Base-by-base conservation (phyloP, 2,888 invertebrate genomes). In the Ctenicera cuprea region DNA sequence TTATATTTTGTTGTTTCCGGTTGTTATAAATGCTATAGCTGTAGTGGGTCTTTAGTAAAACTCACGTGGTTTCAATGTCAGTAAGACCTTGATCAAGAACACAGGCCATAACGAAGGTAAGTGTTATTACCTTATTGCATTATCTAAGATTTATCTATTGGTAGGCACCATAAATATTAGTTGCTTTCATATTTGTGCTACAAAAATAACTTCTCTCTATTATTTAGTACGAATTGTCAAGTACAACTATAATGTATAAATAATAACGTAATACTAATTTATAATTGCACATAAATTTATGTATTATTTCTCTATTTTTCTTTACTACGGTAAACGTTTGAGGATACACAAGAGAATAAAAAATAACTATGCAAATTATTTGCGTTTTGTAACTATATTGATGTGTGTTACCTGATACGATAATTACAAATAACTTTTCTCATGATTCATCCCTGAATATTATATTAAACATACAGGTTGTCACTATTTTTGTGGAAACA, bases 31-130 rank as follows among this genome's bases (percentile, higher is more conserved):
- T 78, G 76, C 74, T 75, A 76, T 69, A 65, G 43, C n/a, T n/a
- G 71, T 77, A 76, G 79, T 77, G 76, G 78, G 79, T 77, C 76
- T 73, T 54, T 18, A n/a, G n/a, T n/a, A 72, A 64, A 71, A 64
- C 73, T 74, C 78, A 79, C 78, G 78, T 78, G 78, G 75, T 74
- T 61, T 78, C 79, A 80, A 80, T 80, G 78, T 76, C 78, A 78
- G 66, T 59, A 26, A 75, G 77, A 80, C 81, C 81, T 81, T 81
- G 81, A 80, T 79, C 80, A 79, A 78, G 77, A 77, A 75, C 76
- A 71, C 11, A 33, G 7, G 33, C 33, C 7, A 33, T 61, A 74
- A 20, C 67, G 76, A 79, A 79, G 79, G 78, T 78, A 76, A 80
- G 66, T 59, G 59, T 59, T 38, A 38, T 71, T 76, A 68, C 69